Percentiles rank a stretch among this genome's conserved stretches.
phyloP scores from a whole-genome alignment of 2,797 vertebrate genomes.

The Cryptoprocta ferox region DNA sequence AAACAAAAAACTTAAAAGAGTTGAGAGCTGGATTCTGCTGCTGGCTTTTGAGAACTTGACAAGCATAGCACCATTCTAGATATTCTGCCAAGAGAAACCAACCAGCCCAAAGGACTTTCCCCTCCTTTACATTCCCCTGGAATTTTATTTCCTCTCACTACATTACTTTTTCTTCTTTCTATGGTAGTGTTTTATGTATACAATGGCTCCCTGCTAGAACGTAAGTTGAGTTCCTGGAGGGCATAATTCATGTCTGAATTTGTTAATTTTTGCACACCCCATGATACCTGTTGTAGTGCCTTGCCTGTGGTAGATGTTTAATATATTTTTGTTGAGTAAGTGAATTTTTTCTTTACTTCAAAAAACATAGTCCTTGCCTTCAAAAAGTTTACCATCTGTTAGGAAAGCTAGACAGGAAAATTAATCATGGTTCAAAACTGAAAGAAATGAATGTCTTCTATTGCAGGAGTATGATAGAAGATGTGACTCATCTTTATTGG shows the following conservation, averaged over 20 bases:
- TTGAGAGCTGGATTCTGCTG: background rate
- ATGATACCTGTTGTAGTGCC: background rate
- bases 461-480: background rate
- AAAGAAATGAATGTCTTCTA: background rate
- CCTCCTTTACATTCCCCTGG: background rate
- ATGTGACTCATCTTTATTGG: background rate
- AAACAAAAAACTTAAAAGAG: background rate
- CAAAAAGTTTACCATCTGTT: background rate
- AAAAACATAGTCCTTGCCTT: background rate
- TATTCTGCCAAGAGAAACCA: background rate
- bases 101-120: background rate
- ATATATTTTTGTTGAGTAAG: background rate
- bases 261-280: background rate
- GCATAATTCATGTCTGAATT: background rate
- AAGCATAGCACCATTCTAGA: background rate
- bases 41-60: background rate
- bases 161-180: background rate
- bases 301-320: background rate
- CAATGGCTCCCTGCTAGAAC: background rate
- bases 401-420: background rate
- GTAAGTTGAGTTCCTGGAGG: background rate
- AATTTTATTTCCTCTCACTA: background rate
- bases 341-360: background rate
- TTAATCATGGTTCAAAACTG: background rate
- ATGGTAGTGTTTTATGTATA: background rate